phyloP scores from a whole-genome alignment of 2,888 invertebrate species.

The Caenorhabditis becei region DNA sequence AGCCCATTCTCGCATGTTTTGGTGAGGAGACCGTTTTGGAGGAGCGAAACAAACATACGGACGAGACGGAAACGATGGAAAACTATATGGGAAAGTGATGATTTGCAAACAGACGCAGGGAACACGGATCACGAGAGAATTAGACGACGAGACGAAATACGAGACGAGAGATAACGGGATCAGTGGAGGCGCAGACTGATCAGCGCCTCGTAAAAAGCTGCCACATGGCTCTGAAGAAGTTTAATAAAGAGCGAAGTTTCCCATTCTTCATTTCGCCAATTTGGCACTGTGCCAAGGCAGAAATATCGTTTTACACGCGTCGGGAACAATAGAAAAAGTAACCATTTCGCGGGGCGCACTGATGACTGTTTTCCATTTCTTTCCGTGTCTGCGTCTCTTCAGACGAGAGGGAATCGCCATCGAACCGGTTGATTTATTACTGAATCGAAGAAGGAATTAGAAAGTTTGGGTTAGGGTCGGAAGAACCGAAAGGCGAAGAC shows the following conservation, averaged over 20 bases:
- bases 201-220: constrained; percentile 24
- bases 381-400: constrained; percentile 28
- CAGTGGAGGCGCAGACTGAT: constrained; percentile 29
- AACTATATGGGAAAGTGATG: constrained; percentile 54
- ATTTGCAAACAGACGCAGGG: constrained; percentile 45
- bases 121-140: constrained; percentile 32
- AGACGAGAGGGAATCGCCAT: constrained; percentile 22
- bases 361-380: constrained; percentile 52
- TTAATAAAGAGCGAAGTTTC: not conserved
- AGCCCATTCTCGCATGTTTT: constrained; percentile 19
- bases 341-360: constrained; percentile 24
- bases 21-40: constrained; percentile 46
- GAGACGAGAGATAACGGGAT: constrained; percentile 5
- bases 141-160: constrained; percentile 32
- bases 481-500: not conserved
- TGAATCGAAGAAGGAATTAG: not conserved
- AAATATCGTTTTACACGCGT: constrained; percentile 1
- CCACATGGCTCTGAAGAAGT: not conserved
- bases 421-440: constrained; percentile 48
- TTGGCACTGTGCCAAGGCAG: constrained; percentile 35
- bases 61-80: constrained; percentile 10
- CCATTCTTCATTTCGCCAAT: no score
- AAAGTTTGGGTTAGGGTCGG: not conserved
- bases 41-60: constrained; percentile 46
- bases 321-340: constrained; percentile 45